Evolutionary conservation across 2,888 invertebrate species (phyloP), one percentile per base, ranked within the genome.

Genomic region (Nasonovia ribisnigri): DNA sequence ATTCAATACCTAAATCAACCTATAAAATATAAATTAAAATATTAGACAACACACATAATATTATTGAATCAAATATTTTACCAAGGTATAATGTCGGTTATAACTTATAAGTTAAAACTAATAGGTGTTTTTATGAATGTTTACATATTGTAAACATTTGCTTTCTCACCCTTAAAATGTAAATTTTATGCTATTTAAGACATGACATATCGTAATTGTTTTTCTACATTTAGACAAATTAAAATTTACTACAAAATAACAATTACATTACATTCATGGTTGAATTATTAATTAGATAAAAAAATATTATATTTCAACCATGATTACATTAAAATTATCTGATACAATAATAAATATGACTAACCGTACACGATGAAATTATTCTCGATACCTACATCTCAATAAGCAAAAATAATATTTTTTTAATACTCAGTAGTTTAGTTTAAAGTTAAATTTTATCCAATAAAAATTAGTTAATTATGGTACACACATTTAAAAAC

Each of bases 1-100:
- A 99, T 95, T 98, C 98, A 96, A 98, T 96, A 67, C 95, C 95
- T 92, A 95, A 94, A 54, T 95, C 95, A 90, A 94, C 94, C 95
- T 95, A 86, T 60, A 77, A 11, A 93, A 77, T 84, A 86, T 86
- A 16, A 77, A 20, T n/a, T 48, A 1, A 5, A 26, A 5, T 13
- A 46, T 86, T 29, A 43, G n/a, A 46, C 26, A 16, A 84, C 29
- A 84, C 16, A 43, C 13, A 43, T 36, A 77, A 20, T 11, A 57
- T 57, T 6, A 67, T 36, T 1, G 36, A 36, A 77, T n/a, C 13
- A 77, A 16, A 77, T n/a, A 67, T 16, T 67, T 16, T 16, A 36
- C 36, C 16, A 16, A 29, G 4, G 29, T 16, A 67, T n/a, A n/a
- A n/a, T 67, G 67, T 67, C n/a, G 16, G 51, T 51, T 16, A 51